phyloP scores from a whole-genome alignment of 2,113 vertebrate genomes.

The Catharus minimus region DNA sequence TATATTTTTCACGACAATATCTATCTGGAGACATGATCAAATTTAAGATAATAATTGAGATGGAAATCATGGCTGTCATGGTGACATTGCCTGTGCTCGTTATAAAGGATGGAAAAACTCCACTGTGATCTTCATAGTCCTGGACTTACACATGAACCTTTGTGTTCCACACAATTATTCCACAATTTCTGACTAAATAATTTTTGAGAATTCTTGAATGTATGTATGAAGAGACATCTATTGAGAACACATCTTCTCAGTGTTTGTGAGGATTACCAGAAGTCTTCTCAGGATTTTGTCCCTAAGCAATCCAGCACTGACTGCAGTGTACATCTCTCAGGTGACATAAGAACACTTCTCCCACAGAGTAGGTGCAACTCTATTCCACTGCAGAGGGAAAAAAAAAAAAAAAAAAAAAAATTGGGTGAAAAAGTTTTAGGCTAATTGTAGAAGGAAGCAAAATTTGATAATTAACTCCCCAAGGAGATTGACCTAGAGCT shows the following conservation, averaged over 20 bases:
- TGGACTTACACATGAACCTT: background rate
- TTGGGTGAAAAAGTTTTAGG: background rate
- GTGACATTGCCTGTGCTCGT: background rate
- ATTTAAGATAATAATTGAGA: background rate
- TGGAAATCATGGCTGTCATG: background rate
- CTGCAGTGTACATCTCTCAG: background rate
- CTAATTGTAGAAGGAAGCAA: background rate
- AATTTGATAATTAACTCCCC: background rate
- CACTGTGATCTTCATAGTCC: background rate
- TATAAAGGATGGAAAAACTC: background rate
- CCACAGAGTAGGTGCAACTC: background rate
- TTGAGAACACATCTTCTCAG: background rate
- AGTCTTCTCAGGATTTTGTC: background rate
- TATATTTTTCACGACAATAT: background rate
- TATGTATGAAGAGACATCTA: background rate
- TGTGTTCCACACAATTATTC: background rate
- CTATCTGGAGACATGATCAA: background rate
- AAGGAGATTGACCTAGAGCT: background rate
- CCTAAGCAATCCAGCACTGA: background rate
- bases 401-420: background rate
- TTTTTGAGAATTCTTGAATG: background rate
- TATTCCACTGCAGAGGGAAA: background rate
- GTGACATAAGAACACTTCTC: background rate
- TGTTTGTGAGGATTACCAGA: background rate
- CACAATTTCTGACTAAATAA: background rate